Evolutionary conservation across 2,888 invertebrate species (phyloP).

Genomic region (Leptarthrus brevirostris): DNA sequence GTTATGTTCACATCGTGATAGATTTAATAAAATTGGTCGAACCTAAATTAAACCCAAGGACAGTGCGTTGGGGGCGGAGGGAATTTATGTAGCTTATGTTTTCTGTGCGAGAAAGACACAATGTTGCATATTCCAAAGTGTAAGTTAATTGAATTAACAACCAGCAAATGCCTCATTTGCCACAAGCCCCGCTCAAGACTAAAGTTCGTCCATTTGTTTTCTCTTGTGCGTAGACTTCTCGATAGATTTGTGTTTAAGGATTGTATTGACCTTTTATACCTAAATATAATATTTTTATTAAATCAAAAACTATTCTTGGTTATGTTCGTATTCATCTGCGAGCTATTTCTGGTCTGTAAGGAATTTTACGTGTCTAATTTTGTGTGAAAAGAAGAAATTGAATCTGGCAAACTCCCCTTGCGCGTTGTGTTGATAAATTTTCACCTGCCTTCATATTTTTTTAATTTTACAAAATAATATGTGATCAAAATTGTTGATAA

Average conservation of each 20-base stretch:
- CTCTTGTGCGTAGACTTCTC: too few species aligned
- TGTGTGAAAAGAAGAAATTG: conserved; percentile 48
- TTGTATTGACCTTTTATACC: background rate
- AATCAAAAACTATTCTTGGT: background rate
- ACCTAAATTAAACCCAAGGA: too few species aligned
- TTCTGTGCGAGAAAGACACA: too few species aligned
- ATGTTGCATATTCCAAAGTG: too few species aligned
- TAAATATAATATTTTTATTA: background rate
- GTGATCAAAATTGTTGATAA: conserved; percentile 53
- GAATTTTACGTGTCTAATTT: conserved; percentile 24
- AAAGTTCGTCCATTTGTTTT: too few species aligned
- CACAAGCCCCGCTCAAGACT: too few species aligned
- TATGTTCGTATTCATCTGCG: background rate
- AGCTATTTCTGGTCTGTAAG: conserved; percentile 7
- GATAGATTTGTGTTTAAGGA: background rate
- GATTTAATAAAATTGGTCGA: too few species aligned
- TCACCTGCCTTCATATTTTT: conserved; percentile 3
- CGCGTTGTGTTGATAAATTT: background rate
- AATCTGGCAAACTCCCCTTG: conserved; percentile 28
- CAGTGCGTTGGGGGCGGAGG: too few species aligned
- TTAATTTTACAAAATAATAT: conserved; percentile 50
- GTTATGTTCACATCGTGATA: too few species aligned
- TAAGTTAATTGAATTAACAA: too few species aligned
- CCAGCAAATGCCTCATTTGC: too few species aligned
- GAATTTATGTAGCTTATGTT: too few species aligned